Percentiles rank a stretch among this genome's conserved stretches.
These are phyloP conservation scores for Amblyopsis rosae DNA, from an alignment of 2,113 vertebrate species.

Conservation along the genomic window DNA sequence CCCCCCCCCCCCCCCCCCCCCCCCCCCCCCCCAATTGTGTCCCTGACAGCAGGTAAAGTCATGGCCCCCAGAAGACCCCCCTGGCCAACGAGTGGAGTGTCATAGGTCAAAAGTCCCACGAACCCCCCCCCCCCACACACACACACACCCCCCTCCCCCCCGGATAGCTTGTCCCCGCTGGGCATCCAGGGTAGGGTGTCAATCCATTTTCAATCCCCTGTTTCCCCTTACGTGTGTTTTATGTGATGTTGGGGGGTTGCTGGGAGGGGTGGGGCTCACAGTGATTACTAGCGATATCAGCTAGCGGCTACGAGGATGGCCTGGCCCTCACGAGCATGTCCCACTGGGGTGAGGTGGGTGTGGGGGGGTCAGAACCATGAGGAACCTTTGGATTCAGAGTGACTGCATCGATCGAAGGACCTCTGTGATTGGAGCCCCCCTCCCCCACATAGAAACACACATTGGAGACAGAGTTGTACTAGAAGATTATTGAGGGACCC, in stretches of 20 bases:
- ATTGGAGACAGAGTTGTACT: constrained; percentile 43
- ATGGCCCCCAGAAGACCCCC: neutral
- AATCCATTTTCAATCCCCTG: neutral
- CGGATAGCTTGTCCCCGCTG: neutral
- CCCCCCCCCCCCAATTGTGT: neutral
- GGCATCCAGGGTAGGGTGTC: neutral
- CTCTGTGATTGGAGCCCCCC: constrained; percentile 32
- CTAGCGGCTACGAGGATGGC: neutral
- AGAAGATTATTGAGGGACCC: constrained; percentile 58
- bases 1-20: too few species aligned
- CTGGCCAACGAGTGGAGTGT: neutral
- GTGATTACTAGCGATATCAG: constrained; percentile 5
- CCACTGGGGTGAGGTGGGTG: neutral
- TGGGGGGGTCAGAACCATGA: neutral
- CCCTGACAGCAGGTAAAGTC: neutral
- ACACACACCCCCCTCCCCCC: neutral
- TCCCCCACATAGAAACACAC: neutral
- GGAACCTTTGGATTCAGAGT: constrained; percentile 20
- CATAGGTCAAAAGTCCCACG: constrained; percentile 21
- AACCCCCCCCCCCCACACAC: neutral
- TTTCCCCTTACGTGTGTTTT: neutral
- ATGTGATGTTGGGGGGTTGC: neutral
- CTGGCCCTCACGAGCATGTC: neutral
- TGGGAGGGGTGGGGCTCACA: neutral
- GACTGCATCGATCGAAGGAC: constrained; percentile 30